A percentile compares a stretch with the other conserved stretches of the same genome.
phyloP scores from a whole-genome alignment of 2,113 vertebrate genomes.

The Oophaga pumilio region DNA sequence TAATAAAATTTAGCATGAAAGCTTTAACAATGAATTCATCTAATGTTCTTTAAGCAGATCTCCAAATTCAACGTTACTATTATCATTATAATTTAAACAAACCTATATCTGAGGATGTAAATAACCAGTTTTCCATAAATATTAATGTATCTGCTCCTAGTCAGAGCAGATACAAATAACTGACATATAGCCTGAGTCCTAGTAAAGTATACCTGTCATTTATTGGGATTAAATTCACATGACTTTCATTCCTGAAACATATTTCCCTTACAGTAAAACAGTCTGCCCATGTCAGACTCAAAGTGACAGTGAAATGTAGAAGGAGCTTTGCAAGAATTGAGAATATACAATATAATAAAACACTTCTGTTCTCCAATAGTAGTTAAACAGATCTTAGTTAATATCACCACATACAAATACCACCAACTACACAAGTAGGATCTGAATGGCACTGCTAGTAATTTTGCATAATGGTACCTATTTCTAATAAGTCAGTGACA shows the following conservation, averaged over 20 bases:
- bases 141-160: neutral
- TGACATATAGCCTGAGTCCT: neutral
- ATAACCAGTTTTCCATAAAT: neutral
- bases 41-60: neutral
- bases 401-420: too few relatives aligned
- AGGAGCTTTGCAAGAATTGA: neutral
- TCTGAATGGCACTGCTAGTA: too few relatives aligned
- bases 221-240: constrained; percentile 22
- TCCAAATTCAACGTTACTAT: neutral
- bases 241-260: constrained; percentile 23
- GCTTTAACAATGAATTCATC: neutral
- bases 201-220: constrained; percentile 28
- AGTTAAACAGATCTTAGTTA: too few relatives aligned
- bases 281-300: constrained; percentile 21
- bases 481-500: too few relatives aligned
- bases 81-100: neutral
- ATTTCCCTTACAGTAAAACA: constrained; percentile 41
- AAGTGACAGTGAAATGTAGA: constrained; percentile 18
- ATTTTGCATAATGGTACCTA: too few relatives aligned
- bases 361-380: too few relatives aligned
- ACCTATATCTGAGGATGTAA: neutral
- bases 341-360: neutral
- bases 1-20: neutral
- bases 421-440: too few relatives aligned
- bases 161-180: neutral